Base-by-base conservation (phyloP, 2,888 invertebrate species). In the Steinernema carpocapsae region DNA sequence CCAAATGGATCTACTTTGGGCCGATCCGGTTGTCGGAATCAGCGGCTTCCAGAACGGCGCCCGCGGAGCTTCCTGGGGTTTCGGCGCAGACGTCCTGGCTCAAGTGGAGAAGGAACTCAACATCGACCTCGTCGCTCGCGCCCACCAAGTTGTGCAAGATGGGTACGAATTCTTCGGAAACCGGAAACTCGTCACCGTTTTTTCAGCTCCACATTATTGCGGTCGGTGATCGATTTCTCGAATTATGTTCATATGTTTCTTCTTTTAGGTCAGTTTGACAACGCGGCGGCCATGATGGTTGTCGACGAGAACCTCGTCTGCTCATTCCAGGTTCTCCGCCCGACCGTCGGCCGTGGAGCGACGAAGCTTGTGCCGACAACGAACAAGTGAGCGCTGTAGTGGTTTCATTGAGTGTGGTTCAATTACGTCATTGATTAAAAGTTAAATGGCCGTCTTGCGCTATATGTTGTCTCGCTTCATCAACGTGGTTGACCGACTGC, bases 61-160 rank as follows among this genome's bases (percentile, higher is more conserved):
- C 4, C 37, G 70, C 3, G 70, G 70, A 19, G 32, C 26, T 19
- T 43, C 42, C 19, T 70, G 12, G 26, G 37, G 19, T 12, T 70
- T 70, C 22, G 70, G 70, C 1, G 70, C 17, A 1, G 70, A 70
- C 14, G 70, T 43, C 32, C 19, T 70, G 26, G 12, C 22, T 4
- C 3, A 70, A 17, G 7, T 19, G 1, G n/a, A 19, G 10, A 24
- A 70, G 12, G 10, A 1, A 3, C 19, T 70, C 6, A 24, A 70
- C 32, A 14, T 70, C 19, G 70, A 70, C 32, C 37, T 70, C 1
- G 32, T 91, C 73, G 90, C 90, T 17, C 83, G 91, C 73, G 90
- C 90, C 4, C 90, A 91, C 81, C 90, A 90, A 88, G 72, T 72
- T 1, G 72, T 72, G 1, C 51, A 72, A 10, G 72, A 72, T 37